These are phyloP conservation scores for Caenorhabditis panamensis DNA, from an alignment of 2,888 invertebrate species.

Conservation along the genomic window DNA sequence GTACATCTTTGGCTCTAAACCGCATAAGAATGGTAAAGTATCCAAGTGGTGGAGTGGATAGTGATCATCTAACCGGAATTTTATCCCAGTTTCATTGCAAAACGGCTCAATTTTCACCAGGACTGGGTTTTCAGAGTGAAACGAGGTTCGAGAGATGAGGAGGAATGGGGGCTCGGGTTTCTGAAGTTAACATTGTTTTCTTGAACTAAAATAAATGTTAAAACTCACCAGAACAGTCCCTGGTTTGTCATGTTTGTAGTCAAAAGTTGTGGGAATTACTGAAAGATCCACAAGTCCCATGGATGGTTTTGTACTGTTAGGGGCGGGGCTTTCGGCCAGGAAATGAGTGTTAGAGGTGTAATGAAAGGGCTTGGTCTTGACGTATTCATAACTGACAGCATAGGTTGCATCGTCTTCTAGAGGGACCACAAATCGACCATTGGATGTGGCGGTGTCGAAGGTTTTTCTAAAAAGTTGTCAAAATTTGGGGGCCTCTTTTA, in stretches of 20 bases:
- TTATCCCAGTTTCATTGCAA: slow-evolving; percentile 66
- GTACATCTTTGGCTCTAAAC: slow-evolving; percentile 49
- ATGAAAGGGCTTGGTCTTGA: slow-evolving; percentile 72
- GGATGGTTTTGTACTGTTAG: slow-evolving; percentile 56
- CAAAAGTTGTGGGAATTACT: slow-evolving; percentile 54
- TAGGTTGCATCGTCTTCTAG: slow-evolving; percentile 75
- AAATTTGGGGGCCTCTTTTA: neutral
- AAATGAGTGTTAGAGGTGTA: slow-evolving; percentile 70
- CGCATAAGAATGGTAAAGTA: slow-evolving; percentile 56
- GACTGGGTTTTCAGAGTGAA: slow-evolving; percentile 59
- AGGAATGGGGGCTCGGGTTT: slow-evolving; percentile 60
- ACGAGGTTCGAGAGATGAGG: slow-evolving; percentile 31
- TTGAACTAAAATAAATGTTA: neutral
- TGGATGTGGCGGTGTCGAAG: slow-evolving; percentile 72
- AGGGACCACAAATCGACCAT: slow-evolving; percentile 71
- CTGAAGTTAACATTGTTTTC: too few species aligned
- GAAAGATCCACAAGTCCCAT: slow-evolving; percentile 57
- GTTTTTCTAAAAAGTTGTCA: slow-evolving; percentile 24
- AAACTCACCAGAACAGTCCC: slow-evolving; percentile 28
- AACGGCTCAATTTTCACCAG: slow-evolving; percentile 76
- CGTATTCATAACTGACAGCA: slow-evolving; percentile 78
- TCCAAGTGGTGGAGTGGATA: slow-evolving; percentile 60
- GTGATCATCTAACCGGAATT: slow-evolving; percentile 57
- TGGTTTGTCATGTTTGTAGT: slow-evolving; percentile 51
- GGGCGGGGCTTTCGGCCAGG: slow-evolving; percentile 63